Percentiles rank a stretch among this genome's conserved stretches.
Evolutionary conservation across 2,888 invertebrate species (phyloP).

Genomic region (Thyatira batis): DNA sequence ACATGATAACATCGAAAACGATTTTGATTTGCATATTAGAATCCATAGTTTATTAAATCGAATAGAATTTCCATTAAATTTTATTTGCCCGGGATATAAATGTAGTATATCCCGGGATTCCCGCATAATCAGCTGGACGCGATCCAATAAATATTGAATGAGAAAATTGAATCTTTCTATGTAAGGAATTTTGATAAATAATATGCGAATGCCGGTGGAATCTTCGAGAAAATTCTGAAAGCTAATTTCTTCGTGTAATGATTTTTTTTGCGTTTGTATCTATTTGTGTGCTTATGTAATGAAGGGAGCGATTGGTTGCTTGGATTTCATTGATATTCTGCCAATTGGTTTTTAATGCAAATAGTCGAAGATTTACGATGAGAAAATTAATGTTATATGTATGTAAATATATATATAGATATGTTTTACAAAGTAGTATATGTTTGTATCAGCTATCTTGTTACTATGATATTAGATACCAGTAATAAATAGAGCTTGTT

Average conservation of each 20-base stretch:
- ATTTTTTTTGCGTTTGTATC: not conserved
- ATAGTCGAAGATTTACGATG: too few species aligned
- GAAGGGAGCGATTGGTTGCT: not conserved
- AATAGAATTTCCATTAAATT: not conserved
- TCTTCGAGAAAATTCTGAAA: not conserved
- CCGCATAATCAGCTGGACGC: not conserved
- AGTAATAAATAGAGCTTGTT: too few species aligned
- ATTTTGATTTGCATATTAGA: not conserved
- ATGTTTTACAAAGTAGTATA: too few species aligned
- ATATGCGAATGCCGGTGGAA: not conserved
- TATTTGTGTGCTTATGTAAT: not conserved
- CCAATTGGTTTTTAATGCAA: not conserved
- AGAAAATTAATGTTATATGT: too few species aligned
- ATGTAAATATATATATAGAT: too few species aligned
- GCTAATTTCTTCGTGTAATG: not conserved
- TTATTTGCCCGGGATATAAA: not conserved
- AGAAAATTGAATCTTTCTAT: not conserved
- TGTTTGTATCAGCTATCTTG: too few species aligned
- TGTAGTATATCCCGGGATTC: not conserved
- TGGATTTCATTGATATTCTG: not conserved
- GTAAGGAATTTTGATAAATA: not conserved
- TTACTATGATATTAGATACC: too few species aligned
- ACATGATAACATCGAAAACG: not conserved
- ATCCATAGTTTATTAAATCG: not conserved
- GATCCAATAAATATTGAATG: conserved; percentile 2